phyloP scores from a whole-genome alignment of 1,140 invertebrate species.

The Steinernema khuongi region DNA sequence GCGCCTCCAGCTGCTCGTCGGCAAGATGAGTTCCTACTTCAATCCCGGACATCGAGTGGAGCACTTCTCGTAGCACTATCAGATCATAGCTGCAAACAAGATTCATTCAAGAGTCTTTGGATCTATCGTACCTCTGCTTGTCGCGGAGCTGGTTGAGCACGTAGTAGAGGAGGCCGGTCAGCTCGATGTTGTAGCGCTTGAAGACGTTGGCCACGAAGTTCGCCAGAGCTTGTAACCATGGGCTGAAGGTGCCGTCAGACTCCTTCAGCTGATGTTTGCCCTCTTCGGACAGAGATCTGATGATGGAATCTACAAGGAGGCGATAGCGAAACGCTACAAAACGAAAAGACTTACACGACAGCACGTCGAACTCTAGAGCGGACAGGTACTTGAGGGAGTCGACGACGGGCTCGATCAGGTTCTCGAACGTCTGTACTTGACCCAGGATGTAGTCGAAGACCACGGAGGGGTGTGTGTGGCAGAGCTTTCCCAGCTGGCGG shows the following conservation, averaged over 20 bases:
- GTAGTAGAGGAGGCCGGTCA: conserved; percentile 88
- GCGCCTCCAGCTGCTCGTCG: conserved; percentile 85
- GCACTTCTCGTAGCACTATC: conserved; percentile 89
- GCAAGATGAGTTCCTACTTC: conserved; percentile 87
- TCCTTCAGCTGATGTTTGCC: conserved; percentile 73
- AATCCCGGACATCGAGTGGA: conserved; percentile 98
- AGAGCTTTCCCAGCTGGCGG: conserved; percentile 87
- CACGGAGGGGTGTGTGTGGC: conserved; percentile 86
- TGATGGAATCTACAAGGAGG: conserved; percentile 70
- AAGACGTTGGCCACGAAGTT: conserved; percentile 89
- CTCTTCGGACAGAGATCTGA: conserved; percentile 76
- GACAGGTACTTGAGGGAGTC: conserved; percentile 96
- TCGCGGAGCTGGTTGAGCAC: conserved; percentile 93
- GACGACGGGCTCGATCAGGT: conserved; percentile 88
- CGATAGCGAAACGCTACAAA: background rate
- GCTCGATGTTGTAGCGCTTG: conserved; percentile 93
- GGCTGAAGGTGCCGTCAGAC: conserved; percentile 84
- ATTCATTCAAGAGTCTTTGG: background rate
- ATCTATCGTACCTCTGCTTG: conserved; percentile 73
- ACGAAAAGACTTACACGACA: conserved; percentile 69
- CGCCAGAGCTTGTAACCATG: conserved; percentile 87
- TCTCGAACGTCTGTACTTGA: conserved; percentile 95
- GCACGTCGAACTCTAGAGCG: conserved; percentile 86
- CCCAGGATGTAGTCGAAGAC: conserved; percentile 86
- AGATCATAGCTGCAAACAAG: conserved; percentile 61